Conservation (phyloP, 2,113 vertebrate species). For the Axis porcinus region DNA sequence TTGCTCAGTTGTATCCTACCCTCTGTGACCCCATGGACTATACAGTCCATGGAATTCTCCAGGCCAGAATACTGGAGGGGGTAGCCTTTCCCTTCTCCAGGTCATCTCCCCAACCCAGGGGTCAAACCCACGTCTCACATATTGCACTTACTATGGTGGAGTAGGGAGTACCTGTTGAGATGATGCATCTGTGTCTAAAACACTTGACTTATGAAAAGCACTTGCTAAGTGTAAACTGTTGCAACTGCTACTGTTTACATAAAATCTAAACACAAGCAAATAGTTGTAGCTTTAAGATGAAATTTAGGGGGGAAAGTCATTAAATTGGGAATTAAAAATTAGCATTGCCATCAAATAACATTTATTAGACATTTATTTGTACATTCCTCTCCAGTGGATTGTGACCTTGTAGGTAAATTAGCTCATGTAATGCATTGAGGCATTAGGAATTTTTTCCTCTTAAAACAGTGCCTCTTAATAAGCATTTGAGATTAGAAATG, state of each 20-base stretch:
- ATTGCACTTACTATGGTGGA: background rate
- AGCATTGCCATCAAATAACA: conserved; percentile 16
- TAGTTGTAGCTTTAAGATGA: conserved; percentile 2
- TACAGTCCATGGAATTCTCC: background rate
- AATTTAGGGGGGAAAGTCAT: background rate
- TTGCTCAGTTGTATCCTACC: background rate
- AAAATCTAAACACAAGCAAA: background rate
- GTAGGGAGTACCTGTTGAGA: background rate
- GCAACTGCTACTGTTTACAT: background rate
- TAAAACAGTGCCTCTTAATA: conserved; percentile 40
- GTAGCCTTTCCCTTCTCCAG: background rate
- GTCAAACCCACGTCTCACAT: background rate
- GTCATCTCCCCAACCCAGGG: background rate
- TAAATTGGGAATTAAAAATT: conserved; percentile 35
- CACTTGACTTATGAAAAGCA: background rate
- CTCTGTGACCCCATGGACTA: background rate
- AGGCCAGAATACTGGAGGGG: background rate
- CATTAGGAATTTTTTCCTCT: conserved; percentile 10
- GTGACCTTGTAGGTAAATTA: conserved; percentile 52
- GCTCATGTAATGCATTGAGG: conserved; percentile 14
- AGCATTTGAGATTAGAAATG: conserved; percentile 23
- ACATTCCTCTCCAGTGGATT: conserved; percentile 27
- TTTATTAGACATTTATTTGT: conserved; percentile 46
- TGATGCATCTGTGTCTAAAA: background rate
- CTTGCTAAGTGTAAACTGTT: background rate